Conservation (phyloP, 2,113 vertebrate genomes). For the Origma solitaria region DNA sequence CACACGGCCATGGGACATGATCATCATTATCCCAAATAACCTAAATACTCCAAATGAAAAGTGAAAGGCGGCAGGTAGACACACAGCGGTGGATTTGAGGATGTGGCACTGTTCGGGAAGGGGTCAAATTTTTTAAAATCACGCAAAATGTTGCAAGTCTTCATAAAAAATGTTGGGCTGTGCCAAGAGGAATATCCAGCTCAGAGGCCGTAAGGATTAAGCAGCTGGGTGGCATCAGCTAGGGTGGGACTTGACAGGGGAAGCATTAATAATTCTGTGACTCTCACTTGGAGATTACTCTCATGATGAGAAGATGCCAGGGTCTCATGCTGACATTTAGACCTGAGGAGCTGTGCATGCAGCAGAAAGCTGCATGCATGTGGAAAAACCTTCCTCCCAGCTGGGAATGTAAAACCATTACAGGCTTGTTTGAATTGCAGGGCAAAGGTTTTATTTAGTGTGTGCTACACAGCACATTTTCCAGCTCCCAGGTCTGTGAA, state of each 20-base stretch:
- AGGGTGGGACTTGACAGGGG: background rate
- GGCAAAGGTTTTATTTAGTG: background rate
- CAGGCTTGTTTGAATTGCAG: background rate
- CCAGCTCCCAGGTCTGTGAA: background rate
- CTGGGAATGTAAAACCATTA: background rate
- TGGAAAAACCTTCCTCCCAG: background rate
- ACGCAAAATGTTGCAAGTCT: background rate
- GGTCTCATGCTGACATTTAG: background rate
- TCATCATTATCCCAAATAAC: background rate
- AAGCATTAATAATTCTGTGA: background rate
- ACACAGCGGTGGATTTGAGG: background rate
- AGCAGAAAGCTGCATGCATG: background rate
- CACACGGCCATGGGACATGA: too few relatives aligned
- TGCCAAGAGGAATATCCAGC: background rate
- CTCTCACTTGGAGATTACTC: background rate
- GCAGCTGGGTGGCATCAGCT: background rate
- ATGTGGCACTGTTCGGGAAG: background rate
- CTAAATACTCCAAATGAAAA: background rate
- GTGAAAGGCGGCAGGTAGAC: background rate
- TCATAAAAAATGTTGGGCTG: background rate
- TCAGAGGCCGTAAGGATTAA: background rate
- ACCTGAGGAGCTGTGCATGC: background rate
- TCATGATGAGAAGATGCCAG: background rate
- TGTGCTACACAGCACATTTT: background rate
- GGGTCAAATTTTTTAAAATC: background rate